Base-by-base conservation (phyloP, 1,140 invertebrate species). In the Ectropis grisescens region DNA sequence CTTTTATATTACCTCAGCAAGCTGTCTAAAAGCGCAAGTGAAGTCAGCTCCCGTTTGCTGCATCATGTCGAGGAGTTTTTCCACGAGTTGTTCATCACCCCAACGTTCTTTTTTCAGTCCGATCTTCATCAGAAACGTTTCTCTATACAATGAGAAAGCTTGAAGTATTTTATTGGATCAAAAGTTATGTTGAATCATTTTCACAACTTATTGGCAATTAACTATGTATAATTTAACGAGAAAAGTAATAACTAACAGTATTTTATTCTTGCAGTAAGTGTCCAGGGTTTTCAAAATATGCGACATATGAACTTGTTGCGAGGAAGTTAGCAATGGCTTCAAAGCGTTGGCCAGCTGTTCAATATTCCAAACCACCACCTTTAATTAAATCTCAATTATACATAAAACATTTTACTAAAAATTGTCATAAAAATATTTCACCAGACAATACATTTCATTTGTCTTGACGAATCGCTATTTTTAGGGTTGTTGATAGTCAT, bases 351-450 rank as follows among this genome's bases (percentile, higher is more conserved):
- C 81, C 12, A 90, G 60, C 51, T 87, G 87, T 1, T 81, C 59
- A 16, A 89, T 66, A 58, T 90, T 90, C 83, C 85, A 90, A 13
- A 82, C 53, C 5, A 87, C 84, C n/a, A 89, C 83, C 83, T 84
- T 33, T 7, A 58, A 47, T n/a, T n/a, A n/a, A n/a, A n/a, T n/a
- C n/a, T n/a, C n/a, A 14, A 42, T 24, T n/a, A n/a, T n/a, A n/a
- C n/a, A n/a, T n/a, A n/a, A n/a, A n/a, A n/a, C n/a, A n/a, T n/a
- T n/a, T n/a, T n/a, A n/a, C n/a, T n/a, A n/a, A n/a, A n/a, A n/a
- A n/a, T n/a, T n/a, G n/a, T n/a, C n/a, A n/a, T n/a, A n/a, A n/a
- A n/a, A n/a, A n/a, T n/a, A n/a, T n/a, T n/a, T n/a, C n/a, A n/a
- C n/a, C n/a, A n/a, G n/a, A n/a, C n/a, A n/a, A n/a, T n/a, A n/a